These are phyloP conservation scores for Archips xylosteana DNA, from an alignment of 2,888 invertebrate genomes.

Conservation along the genomic window DNA sequence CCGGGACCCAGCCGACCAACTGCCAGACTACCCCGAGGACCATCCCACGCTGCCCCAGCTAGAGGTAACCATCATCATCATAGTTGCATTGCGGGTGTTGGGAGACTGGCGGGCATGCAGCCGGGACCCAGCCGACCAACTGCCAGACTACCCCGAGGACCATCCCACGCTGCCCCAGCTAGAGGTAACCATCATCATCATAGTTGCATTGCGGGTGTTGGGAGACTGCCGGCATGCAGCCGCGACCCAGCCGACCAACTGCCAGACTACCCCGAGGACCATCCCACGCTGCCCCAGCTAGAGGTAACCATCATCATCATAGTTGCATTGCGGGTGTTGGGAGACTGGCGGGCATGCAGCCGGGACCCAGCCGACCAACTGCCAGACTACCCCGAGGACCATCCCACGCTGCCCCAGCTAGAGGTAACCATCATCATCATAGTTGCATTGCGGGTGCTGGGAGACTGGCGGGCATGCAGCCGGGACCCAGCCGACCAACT, in stretches of 20 bases:
- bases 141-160: slow-evolving; percentile 93
- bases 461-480: slow-evolving; percentile 88
- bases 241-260: slow-evolving; percentile 90
- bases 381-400: slow-evolving; percentile 93
- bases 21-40: slow-evolving; percentile 93
- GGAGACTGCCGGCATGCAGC: slow-evolving; percentile 88
- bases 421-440: slow-evolving; percentile 49
- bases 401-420: slow-evolving; percentile 44
- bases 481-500: slow-evolving; percentile 90
- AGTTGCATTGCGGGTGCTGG: slow-evolving; percentile 61
- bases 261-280: slow-evolving; percentile 93
- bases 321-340: slow-evolving; percentile 61
- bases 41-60: slow-evolving; percentile 55
- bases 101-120: slow-evolving; percentile 88
- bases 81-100: slow-evolving; percentile 59
- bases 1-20: slow-evolving; percentile 89
- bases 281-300: slow-evolving; percentile 44
- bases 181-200: slow-evolving; percentile 49
- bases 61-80: slow-evolving; percentile 49
- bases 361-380: slow-evolving; percentile 90
- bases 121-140: slow-evolving; percentile 89
- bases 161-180: slow-evolving; percentile 55
- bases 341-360: slow-evolving; percentile 88
- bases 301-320: slow-evolving; percentile 49
- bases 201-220: slow-evolving; percentile 59